phyloP scores from a whole-genome alignment of 2,113 vertebrate species.

The Ciconia maguari region DNA sequence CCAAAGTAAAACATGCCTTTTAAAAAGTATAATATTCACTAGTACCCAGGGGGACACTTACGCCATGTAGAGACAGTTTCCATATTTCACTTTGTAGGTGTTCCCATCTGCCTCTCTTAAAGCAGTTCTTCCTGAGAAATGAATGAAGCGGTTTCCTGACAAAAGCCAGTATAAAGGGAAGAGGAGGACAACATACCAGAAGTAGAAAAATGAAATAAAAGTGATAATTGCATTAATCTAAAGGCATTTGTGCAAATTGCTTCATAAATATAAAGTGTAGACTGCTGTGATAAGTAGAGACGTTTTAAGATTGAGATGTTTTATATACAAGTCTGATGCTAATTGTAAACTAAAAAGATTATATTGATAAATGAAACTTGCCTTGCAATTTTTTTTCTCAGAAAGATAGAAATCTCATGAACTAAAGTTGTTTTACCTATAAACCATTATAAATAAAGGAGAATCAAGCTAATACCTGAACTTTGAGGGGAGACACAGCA shows the following conservation, averaged over 20 bases:
- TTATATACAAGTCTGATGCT: background rate
- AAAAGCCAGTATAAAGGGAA: background rate
- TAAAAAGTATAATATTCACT: background rate
- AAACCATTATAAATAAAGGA: background rate
- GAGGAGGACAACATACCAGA: background rate
- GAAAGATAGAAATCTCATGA: background rate
- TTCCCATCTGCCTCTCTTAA: constrained; percentile 14
- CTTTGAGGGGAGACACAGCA: background rate
- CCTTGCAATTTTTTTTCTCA: background rate
- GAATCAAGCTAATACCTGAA: background rate
- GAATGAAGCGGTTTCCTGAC: background rate
- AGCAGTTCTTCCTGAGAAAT: constrained; percentile 1
- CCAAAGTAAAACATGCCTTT: constrained; percentile 19
- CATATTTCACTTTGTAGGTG: constrained; percentile 23
- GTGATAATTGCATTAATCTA: constrained; percentile 4
- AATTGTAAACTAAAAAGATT: constrained; percentile 12
- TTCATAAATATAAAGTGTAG: background rate
- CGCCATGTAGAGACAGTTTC: background rate
- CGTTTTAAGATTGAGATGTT: constrained; percentile 20
- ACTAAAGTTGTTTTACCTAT: background rate
- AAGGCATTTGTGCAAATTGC: constrained; percentile 28
- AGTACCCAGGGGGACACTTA: background rate
- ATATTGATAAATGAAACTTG: background rate
- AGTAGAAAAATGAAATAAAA: background rate
- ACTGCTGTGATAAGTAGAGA: constrained; percentile 22